These are phyloP conservation scores for Neosilurus mollespiculum DNA, from an alignment of 2,797 vertebrate species.

Conservation along the genomic window DNA sequence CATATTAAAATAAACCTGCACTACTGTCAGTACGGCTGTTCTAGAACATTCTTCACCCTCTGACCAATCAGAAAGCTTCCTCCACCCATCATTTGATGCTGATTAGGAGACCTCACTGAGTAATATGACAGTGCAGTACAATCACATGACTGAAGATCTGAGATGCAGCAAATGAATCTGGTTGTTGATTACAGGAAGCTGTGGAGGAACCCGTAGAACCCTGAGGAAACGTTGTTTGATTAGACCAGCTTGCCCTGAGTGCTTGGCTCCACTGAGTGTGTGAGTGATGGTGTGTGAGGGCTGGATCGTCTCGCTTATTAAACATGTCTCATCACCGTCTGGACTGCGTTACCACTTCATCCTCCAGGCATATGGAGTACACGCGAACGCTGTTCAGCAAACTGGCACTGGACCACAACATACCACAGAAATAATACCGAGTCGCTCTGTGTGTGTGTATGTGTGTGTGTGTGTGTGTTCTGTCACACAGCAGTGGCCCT, in stretches of 20 bases:
- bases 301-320: slow-evolving; percentile 33
- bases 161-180: too few relatives aligned
- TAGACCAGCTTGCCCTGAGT: not conserved
- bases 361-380: not conserved
- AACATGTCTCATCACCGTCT: slow-evolving; percentile 12
- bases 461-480: slow-evolving; percentile 50
- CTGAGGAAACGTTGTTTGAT: not conserved
- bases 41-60: not conserved
- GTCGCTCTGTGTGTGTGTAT: not conserved
- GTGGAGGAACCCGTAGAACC: not conserved
- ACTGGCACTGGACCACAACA: not conserved
- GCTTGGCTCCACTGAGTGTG: slow-evolving; percentile 9
- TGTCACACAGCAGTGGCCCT: slow-evolving; percentile 59
- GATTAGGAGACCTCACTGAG: not conserved
- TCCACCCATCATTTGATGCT: not conserved
- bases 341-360: slow-evolving; percentile 13
- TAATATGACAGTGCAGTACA: not conserved
- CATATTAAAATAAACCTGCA: not conserved
- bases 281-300: slow-evolving; percentile 45
- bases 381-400: not conserved
- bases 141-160: not conserved
- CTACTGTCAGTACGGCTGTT: not conserved
- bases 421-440: not conserved
- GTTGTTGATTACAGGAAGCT: not conserved
- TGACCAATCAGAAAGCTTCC: not conserved